Evolutionary conservation across 2,888 invertebrate genomes (phyloP), one percentile per base, ranked within the genome.

Genomic region (Dendrolimus pini): DNA sequence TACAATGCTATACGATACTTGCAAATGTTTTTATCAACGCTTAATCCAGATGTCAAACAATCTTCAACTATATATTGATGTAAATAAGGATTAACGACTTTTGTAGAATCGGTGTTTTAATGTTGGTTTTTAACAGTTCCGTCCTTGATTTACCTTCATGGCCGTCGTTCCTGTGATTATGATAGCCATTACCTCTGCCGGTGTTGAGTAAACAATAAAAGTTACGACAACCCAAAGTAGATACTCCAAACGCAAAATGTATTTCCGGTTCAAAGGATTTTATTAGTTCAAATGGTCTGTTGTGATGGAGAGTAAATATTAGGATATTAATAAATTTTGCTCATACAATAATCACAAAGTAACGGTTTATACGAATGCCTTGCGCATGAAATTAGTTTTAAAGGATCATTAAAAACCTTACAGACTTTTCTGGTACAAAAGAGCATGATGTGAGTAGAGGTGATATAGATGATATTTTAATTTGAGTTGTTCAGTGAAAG

Each of bases 1-100:
- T 75, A 80, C 78, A 75, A 76, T 78, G 76, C 63, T 66, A 70
- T 68, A 68, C 58, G 64, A 63, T 60, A 65, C 59, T 58, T 59
- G 55, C 62, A 61, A 61, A 62, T 55, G 59, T 60, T 64, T 58
- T 47, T 12, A 59, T 55, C 63, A 56, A 63, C 54, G 63, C 55
- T 59, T 58, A 65, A 59, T 59, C 57, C 41, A 41, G 54, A 54
- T 13, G 53, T 7, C 61, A 63, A 55, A 53, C 61, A n/a, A 65
- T 64, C 62, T 55, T 62, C 14, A 58, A 68, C 70, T 62, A 55
- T 70, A 60, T 53, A 0, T 13, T 42, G 41, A 12, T 9, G 55
- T 41, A 41, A 47, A 2, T 47, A 47, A 47, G 47, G 12, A 3
- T 9, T 47, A 12, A 47, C 2, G 12, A 47, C 12, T 47, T 47